A percentile compares a stretch with the other conserved stretches of the same genome.
Evolutionary conservation across 2,888 invertebrate species (phyloP).

Genomic region (Caenorhabditis becei): DNA sequence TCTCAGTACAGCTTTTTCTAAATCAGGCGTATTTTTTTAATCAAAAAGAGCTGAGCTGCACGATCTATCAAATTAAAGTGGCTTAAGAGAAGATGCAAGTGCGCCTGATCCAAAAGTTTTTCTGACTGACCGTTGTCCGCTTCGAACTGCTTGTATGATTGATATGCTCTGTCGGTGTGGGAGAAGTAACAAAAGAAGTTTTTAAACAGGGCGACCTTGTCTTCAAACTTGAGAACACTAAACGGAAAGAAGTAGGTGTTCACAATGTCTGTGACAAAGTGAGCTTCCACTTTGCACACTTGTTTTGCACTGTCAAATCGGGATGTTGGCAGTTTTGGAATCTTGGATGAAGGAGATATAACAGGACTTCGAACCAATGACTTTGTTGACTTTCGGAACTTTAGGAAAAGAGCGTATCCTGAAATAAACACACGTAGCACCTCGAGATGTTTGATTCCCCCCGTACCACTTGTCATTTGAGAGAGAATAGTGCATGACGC

Average conservation of each 20-base stretch:
- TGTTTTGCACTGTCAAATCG: slow-evolving; percentile 76
- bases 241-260: slow-evolving; percentile 78
- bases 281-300: slow-evolving; percentile 77
- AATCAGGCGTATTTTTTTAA: too few relatives aligned
- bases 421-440: not conserved
- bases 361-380: slow-evolving; percentile 70
- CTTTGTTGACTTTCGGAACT: slow-evolving; percentile 75
- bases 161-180: slow-evolving; percentile 77
- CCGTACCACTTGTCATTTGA: slow-evolving; percentile 67
- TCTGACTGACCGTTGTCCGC: slow-evolving; percentile 57
- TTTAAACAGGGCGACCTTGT: slow-evolving; percentile 77
- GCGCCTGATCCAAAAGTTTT: not conserved
- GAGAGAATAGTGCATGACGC: slow-evolving; percentile 53
- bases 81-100: too few relatives aligned
- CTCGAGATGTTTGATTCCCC: not conserved
- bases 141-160: slow-evolving; percentile 75
- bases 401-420: slow-evolving; percentile 76
- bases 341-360: slow-evolving; percentile 26
- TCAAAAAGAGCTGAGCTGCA: not conserved
- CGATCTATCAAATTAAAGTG: not conserved
- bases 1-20: not conserved
- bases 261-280: slow-evolving; percentile 77
- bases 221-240: slow-evolving; percentile 67
- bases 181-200: slow-evolving; percentile 79
- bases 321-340: slow-evolving; percentile 40